Evolutionary conservation across 2,113 vertebrate genomes (phyloP).

Genomic region (Anhinga rufa): DNA sequence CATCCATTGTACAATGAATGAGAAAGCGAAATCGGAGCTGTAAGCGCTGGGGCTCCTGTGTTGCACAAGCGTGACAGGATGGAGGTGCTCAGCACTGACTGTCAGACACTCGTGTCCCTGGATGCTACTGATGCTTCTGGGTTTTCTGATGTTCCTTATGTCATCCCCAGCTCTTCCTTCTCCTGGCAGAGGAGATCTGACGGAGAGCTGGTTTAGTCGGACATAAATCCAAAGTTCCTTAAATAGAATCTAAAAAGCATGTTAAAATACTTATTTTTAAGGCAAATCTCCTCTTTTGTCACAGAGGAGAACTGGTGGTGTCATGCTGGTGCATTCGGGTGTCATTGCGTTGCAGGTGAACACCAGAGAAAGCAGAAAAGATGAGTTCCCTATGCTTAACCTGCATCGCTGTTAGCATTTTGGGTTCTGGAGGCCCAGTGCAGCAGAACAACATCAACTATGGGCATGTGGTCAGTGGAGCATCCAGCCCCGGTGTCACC

Average conservation of each 20-base stretch:
- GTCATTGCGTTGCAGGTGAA: not conserved
- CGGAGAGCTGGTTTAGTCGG: not conserved
- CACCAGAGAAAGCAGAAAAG: not conserved
- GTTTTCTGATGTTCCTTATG: not conserved
- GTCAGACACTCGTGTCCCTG: not conserved
- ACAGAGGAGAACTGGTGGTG: not conserved
- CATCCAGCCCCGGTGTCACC: not conserved
- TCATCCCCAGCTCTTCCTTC: not conserved
- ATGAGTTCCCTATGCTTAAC: not conserved
- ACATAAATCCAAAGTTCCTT: not conserved
- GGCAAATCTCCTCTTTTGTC: not conserved
- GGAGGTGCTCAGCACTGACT: not conserved
- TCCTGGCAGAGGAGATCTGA: not conserved
- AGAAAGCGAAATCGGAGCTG: rapidly evolving
- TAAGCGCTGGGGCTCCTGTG: not conserved
- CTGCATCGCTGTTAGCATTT: not conserved
- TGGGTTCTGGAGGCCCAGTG: not conserved
- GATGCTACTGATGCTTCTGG: not conserved
- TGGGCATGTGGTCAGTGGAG: not conserved
- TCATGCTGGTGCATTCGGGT: not conserved
- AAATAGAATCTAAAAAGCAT: not conserved
- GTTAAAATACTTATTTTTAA: not conserved
- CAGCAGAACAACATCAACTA: not conserved
- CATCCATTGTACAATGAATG: rapidly evolving
- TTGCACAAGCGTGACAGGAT: rapidly evolving